Base-by-base conservation (phyloP, 2,113 vertebrate species). In the Zootoca vivipara region DNA sequence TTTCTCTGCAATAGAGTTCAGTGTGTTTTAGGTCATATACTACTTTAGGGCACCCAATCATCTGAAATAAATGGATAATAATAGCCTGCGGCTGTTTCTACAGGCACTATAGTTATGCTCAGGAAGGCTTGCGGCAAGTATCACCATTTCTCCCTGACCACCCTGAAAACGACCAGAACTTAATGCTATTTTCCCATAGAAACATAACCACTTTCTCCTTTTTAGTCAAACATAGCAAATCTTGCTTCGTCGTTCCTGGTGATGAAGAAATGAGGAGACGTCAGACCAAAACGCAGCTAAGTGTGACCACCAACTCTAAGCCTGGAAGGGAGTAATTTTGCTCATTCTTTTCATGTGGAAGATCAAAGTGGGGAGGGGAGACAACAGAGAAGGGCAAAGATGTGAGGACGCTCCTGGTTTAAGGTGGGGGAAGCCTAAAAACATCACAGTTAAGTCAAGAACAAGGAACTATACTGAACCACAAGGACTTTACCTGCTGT, bases 401-500 rank as follows among this genome's bases (percentile, higher is more conserved):
- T 8, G 4, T 65, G 5, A 82, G 46, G 46, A 81, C 64, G 56
- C 46, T 6, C n/a, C 38, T 28, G 69, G 40, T 38, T 74, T 38
- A 86, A 67, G 64, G 42, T 38, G 15, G 24, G 26, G 35, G 30
- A 73, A 84, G 40, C 15, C 83, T 78, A 33, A 33, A 70, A 33
- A 80, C 30, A 4, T 30, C 56, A 79, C 20, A 56, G n/a, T 12
- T 3, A 22, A 22, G n/a, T 18, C 15, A 75, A 26, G 8, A 30
- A 40, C 22, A 26, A 26, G 22, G 18, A 64, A 42, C 69, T 64
- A 4, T 73, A 42, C 18, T 38, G 4, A 67, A 58, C 78, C 87
- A 46, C 30, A 1, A 16, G 67, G 46, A 1, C 38, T 95, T 95
- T 88, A 99, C 99, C 98, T 99, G 99, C 96, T 99, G 98, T 95